Base-by-base conservation (phyloP, 2,888 invertebrate species). In the Pyrrhosoma nymphula region DNA sequence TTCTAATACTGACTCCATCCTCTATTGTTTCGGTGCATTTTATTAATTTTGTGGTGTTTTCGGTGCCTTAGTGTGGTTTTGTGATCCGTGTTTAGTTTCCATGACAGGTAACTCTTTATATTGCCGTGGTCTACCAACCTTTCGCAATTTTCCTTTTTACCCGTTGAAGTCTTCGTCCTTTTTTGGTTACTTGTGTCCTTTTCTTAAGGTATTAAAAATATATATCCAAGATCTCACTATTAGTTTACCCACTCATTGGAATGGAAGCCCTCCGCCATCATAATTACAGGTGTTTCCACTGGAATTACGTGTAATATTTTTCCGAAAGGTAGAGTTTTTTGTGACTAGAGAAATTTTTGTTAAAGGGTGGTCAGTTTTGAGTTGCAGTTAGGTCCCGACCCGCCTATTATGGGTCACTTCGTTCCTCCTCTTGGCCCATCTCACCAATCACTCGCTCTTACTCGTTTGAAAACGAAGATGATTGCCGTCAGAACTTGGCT, bases 371-470 rank as follows among this genome's bases (percentile, higher is more conserved):
- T 63, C 56, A 39, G 91, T 69, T 63, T 20, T 20, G 39, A n/a
- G 91, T 63, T 91, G 75, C 47, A 69, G 69, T 93, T 93, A 69
- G 35, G 47, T n/a, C 16, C 69, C 47, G 55, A 93, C 69, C 93
- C 69, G 93, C 55, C 69, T n/a, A 93, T 93, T 69, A 93, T 93
- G 91, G 63, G 91, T 91, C 91, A 91, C 91, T 35, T 91, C 23
- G 39, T 63, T 39, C 63, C 91, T 63, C 93, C 69, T 93, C 35
- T 91, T 69, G 69, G 60, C 56, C 39, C 91, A 23, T 35, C 23
- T 91, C 91, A 91, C 91, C 91, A 91, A 91, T 91, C 91, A 91
- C 91, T 75, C 23, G 93, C 69, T 26, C 69, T 75, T 39, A 69
- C 69, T 47, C 39, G 47, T 93, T 55, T 93, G 47, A 39, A 93